Evolutionary conservation across 2,113 vertebrate genomes (phyloP).

Genomic region (pig (Sus scrofa)): T2T-Sscrofa CM000813.6:155926501-155927000

Average conservation of each 20-base stretch:
- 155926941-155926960: background rate
- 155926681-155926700: background rate
- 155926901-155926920: background rate
- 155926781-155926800: background rate
- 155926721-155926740: background rate
- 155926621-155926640: background rate
- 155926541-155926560: background rate
- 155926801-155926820: background rate
- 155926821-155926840: background rate
- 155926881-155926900: background rate
- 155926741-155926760: background rate
- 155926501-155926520: background rate
- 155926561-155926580: background rate
- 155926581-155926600: background rate
- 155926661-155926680: background rate
- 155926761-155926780: background rate
- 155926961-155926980: constrained; percentile 41
- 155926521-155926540: background rate
- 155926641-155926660: background rate
- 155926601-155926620: background rate
- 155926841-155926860: background rate
- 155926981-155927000: background rate
- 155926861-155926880: background rate
- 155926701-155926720: background rate
- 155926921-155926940: background rate